Evolutionary conservation across 2,888 invertebrate genomes (phyloP), one percentile per base, ranked within the genome.

Genomic region (Meliscaeva auricollis): DNA sequence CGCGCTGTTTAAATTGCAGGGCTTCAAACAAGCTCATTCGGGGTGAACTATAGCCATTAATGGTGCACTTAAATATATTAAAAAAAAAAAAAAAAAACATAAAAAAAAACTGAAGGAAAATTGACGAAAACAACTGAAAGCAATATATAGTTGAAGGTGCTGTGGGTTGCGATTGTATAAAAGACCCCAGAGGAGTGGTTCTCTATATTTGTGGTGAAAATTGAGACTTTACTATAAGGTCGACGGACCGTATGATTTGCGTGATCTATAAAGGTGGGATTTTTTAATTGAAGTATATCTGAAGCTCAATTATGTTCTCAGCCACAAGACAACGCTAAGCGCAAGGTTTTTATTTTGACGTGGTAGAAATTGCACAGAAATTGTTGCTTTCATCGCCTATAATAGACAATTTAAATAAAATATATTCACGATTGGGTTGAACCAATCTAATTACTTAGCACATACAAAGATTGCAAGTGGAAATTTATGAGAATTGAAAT

Each of bases 11-110:
- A 85, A 85, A 85, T 85, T 85, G 62, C 76, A 76, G 76, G 81
- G 62, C 72, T 68, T 79, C 76, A 76, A 76, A 76, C 85, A 81
- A 76, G 85, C 85, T 81, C 72, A 69, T 72, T 76, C 68, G 60
- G 62, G 52, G 52, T 72, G 76, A 85, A 75, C 72, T 68, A 69
- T 48, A 58, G 60, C 85, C 85, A 69, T 81, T 85, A 85, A 85
- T 72, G 80, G 75, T 85, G 81, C 85, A 81, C 85, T 85, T 85
- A 85, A 80, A 80, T 72, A 76, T 81, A 85, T 85, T 85, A 85
- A 15, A 81, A 82, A 62, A 13, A 62, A 15, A 30, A 11, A 8
- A 8, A 46, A 13, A 44, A 15, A 3, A 7, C 8, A 44, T 26
- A 44, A 38, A 11, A 58, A 66, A 44, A 20, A 35, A 75, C 11